Conservation (phyloP, 1,140 invertebrate genomes). For the Teleopsis dalmanni region DNA sequence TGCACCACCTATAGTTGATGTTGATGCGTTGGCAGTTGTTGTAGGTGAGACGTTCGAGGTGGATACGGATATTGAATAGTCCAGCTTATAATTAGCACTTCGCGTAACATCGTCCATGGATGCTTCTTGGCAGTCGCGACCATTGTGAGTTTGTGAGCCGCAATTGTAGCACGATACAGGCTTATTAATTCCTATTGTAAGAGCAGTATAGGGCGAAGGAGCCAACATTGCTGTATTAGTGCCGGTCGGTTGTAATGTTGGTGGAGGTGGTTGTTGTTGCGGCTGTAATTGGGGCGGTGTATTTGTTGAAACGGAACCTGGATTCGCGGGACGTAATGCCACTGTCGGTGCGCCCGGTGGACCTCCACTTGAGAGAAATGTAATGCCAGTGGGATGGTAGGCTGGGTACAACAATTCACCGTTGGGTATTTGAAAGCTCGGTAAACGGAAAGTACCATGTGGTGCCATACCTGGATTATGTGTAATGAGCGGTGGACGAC, state of each 20-base stretch:
- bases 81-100: slow-evolving; percentile 55
- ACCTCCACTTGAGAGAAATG: slow-evolving; percentile 17
- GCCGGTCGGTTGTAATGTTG: slow-evolving; percentile 44
- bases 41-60: slow-evolving; percentile 13
- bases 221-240: slow-evolving; percentile 18
- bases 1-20: not conserved
- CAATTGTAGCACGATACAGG: slow-evolving; percentile 63
- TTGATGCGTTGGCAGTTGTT: slow-evolving; percentile 3
- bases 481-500: slow-evolving; percentile 53
- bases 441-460: slow-evolving; percentile 42
- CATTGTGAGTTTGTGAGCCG: slow-evolving; percentile 67
- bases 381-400: slow-evolving; percentile 40
- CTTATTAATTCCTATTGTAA: slow-evolving; percentile 40
- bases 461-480: slow-evolving; percentile 43
- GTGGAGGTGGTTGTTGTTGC: slow-evolving; percentile 45
- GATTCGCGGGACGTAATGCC: slow-evolving; percentile 11
- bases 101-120: slow-evolving; percentile 81
- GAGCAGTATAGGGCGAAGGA: slow-evolving; percentile 32
- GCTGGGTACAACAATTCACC: slow-evolving; percentile 42
- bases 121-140: slow-evolving; percentile 73
- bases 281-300: slow-evolving; percentile 15
- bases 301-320: slow-evolving; percentile 12
- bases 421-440: slow-evolving; percentile 43
- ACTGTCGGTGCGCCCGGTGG: slow-evolving; percentile 9
- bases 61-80: slow-evolving; percentile 46